Evolutionary conservation across 92 coral and sea anemone genomes (phyloP).

Genomic region (Desmophyllum pertusum): DNA sequence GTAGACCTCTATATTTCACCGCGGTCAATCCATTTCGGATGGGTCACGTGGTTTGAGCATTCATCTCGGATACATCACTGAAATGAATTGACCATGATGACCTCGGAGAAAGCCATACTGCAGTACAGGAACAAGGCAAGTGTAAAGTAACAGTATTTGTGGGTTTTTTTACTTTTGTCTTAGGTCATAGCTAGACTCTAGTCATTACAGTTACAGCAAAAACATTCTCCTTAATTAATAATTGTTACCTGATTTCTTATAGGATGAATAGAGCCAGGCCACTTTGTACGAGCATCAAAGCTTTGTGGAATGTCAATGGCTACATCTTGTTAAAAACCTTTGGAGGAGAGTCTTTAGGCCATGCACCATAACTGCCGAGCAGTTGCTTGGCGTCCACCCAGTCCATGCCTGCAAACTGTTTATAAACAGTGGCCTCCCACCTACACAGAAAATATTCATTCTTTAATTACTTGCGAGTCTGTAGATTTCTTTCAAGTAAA

Average conservation of each 20-base stretch:
- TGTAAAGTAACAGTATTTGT: too few species aligned
- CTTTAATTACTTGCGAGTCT: background rate
- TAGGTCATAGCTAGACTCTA: too few species aligned
- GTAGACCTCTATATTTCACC: too few species aligned
- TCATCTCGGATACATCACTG: too few species aligned
- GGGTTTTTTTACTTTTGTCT: too few species aligned
- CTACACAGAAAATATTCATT: slow-evolving; percentile 30
- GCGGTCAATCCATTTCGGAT: too few species aligned
- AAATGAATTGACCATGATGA: too few species aligned
- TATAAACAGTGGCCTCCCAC: slow-evolving; percentile 79
- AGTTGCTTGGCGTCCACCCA: slow-evolving; percentile 50
- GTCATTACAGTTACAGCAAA: background rate
- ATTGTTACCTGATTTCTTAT: slow-evolving; percentile 78
- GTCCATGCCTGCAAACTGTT: slow-evolving; percentile 65
- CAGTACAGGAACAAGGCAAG: too few species aligned
- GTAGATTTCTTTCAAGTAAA: background rate
- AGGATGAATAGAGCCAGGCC: slow-evolving; percentile 91
- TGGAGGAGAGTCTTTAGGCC: slow-evolving; percentile 65
- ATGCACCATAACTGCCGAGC: slow-evolving; percentile 72
- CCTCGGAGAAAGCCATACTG: too few species aligned
- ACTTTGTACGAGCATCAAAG: slow-evolving; percentile 76
- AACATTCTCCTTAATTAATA: too few species aligned
- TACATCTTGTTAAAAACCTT: slow-evolving; percentile 23
- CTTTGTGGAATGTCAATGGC: slow-evolving; percentile 58
- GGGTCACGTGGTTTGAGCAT: too few species aligned